Conservation (phyloP, 1,140 invertebrate species). For the Cydia pomonella region DNA sequence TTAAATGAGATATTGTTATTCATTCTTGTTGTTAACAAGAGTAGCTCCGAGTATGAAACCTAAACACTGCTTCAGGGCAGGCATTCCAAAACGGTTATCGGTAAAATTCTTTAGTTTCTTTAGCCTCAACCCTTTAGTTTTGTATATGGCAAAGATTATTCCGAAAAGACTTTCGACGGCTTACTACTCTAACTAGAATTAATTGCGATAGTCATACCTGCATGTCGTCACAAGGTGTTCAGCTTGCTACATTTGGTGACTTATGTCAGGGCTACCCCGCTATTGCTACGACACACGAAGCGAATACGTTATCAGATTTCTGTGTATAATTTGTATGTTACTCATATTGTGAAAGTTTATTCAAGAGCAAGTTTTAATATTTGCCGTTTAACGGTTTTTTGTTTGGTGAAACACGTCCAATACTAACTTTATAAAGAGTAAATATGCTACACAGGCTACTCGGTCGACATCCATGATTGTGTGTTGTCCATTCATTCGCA, state of each 20-base stretch:
- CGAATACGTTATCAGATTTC: too few species aligned
- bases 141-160: neutral
- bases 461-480: slow-evolving; percentile 8
- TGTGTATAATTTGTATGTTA: too few species aligned
- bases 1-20: slow-evolving; percentile 27
- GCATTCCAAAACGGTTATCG: neutral
- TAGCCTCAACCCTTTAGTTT: neutral
- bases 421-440: neutral
- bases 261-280: slow-evolving; percentile 74
- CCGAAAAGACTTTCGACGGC: neutral
- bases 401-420: neutral
- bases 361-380: neutral
- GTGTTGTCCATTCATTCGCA: slow-evolving; percentile 54
- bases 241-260: slow-evolving; percentile 76
- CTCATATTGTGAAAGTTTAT: neutral
- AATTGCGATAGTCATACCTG: slow-evolving; percentile 54
- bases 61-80: slow-evolving; percentile 7
- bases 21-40: slow-evolving; percentile 22
- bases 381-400: neutral
- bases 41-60: neutral
- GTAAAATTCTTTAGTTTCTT: too few species aligned
- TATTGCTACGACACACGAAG: slow-evolving; percentile 45
- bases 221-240: slow-evolving; percentile 74
- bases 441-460: neutral
- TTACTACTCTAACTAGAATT: too few species aligned